Conservation (phyloP, 37 sponge, comb jelly and placozoan genomes). For the Crambe crambe region DNA sequence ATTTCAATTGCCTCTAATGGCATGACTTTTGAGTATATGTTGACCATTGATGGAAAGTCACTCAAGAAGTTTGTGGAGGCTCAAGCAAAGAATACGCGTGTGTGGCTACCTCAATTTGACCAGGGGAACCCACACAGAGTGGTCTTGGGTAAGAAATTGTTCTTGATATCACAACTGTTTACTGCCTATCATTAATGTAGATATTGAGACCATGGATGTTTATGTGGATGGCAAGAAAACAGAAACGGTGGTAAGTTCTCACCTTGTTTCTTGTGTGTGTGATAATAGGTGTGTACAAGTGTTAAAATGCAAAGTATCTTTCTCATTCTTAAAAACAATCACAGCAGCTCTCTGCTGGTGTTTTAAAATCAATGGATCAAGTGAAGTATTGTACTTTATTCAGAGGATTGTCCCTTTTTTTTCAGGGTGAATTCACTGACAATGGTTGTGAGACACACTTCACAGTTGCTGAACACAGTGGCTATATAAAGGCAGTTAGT, state of each 20-base stretch:
- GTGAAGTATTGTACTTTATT: no score
- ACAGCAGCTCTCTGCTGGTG: no score
- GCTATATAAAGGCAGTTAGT: constrained; percentile 69
- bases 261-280: neutral
- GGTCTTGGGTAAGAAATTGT: constrained; percentile 70
- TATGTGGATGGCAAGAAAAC: constrained; percentile 85
- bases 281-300: neutral
- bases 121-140: constrained; percentile 77
- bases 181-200: constrained; percentile 22
- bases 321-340: no score
- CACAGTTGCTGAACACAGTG: constrained; percentile 49
- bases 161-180: neutral
- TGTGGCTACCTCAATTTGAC: constrained; percentile 74
- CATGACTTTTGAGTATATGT: constrained; percentile 71
- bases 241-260: constrained; percentile 71
- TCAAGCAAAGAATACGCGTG: constrained; percentile 77
- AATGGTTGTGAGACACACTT: constrained; percentile 93
- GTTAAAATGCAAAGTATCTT: no score
- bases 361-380: no score
- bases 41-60: constrained; percentile 83
- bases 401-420: no score
- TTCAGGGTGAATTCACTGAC: constrained; percentile 94
- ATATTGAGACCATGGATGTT: constrained; percentile 85
- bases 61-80: constrained; percentile 82
- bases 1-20: constrained; percentile 77